phyloP scores from a whole-genome alignment of 30 jellyfish, hydroid and myxozoan species.

The Phacellophora camtschatica region DNA sequence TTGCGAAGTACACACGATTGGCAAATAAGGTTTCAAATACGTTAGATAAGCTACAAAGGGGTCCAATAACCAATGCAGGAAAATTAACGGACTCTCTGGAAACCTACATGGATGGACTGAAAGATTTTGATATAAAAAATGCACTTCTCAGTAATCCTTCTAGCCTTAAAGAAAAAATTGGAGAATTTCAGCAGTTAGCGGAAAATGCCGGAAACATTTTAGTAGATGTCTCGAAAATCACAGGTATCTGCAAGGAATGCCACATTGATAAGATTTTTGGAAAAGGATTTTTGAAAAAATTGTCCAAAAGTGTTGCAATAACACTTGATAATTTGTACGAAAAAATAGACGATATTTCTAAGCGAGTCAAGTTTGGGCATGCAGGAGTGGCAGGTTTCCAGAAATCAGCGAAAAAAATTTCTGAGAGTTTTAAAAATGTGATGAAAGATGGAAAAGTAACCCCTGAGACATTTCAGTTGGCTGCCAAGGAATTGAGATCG shows the following conservation, averaged over 20 bases:
- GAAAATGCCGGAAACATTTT: conserved; percentile 69
- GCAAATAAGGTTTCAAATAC: background rate
- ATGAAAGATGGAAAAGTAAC: conserved; percentile 47
- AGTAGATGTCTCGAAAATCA: conserved; percentile 36
- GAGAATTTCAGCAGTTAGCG: conserved; percentile 82
- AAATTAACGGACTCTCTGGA: conserved; percentile 90
- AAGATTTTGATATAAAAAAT: conserved; percentile 67
- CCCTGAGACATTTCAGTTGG: conserved; percentile 61
- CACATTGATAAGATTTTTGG: conserved; percentile 61
- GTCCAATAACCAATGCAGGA: conserved; percentile 84
- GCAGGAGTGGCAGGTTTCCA: conserved; percentile 69
- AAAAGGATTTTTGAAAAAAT: conserved; percentile 59
- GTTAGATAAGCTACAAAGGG: conserved; percentile 59
- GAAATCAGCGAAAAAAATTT: conserved; percentile 40
- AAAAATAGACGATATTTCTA: conserved; percentile 18
- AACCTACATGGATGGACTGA: conserved; percentile 65
- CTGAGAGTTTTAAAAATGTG: conserved; percentile 52
- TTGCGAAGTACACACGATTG: conserved; percentile 28
- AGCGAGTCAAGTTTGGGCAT: conserved; percentile 69
- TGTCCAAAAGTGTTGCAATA: conserved; percentile 37
- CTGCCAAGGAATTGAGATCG: conserved; percentile 56
- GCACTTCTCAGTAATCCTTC: conserved; percentile 79
- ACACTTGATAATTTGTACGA: conserved; percentile 55
- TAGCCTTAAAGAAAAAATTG: conserved; percentile 68
- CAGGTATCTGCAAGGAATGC: conserved; percentile 81